Percentiles rank a stretch among this genome's conserved stretches.
Conservation (phyloP, 2,113 vertebrate genomes). For the Centropristis striata region DNA sequence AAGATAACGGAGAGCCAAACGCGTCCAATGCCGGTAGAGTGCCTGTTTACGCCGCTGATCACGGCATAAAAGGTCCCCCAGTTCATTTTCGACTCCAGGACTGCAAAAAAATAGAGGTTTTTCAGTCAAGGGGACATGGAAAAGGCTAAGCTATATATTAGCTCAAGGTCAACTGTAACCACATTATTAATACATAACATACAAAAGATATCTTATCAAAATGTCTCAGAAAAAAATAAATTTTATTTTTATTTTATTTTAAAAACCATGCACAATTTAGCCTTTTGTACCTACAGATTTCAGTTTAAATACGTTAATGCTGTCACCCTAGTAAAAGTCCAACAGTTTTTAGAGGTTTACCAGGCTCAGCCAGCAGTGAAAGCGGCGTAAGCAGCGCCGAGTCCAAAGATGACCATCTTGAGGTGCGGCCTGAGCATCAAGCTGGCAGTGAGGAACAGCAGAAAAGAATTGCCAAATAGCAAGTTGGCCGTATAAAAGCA, state of each 20-base stretch:
- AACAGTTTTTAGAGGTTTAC: slow-evolving; percentile 72
- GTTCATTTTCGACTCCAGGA: slow-evolving; percentile 94
- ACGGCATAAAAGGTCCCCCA: slow-evolving; percentile 96
- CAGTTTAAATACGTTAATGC: not conserved
- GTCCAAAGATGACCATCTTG: slow-evolving; percentile 78
- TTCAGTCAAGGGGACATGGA: not conserved
- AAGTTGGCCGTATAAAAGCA: slow-evolving; percentile 78
- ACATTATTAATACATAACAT: not conserved
- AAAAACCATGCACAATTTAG: not conserved
- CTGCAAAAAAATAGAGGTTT: slow-evolving; percentile 79
- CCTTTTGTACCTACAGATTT: not conserved
- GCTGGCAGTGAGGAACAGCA: slow-evolving; percentile 53
- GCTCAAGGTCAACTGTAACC: not conserved
- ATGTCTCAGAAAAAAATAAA: not conserved
- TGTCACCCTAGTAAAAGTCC: not conserved
- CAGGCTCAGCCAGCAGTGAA: slow-evolving; percentile 80
- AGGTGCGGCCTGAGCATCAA: slow-evolving; percentile 72
- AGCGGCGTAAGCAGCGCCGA: slow-evolving; percentile 75
- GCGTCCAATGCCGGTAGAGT: slow-evolving; percentile 96
- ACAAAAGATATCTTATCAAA: not conserved
- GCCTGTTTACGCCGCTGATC: slow-evolving; percentile 97
- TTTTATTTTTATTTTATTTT: no score
- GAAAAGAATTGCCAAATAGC: slow-evolving; percentile 69
- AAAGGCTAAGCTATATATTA: not conserved
- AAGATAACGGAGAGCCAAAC: slow-evolving; percentile 99